Conservation (phyloP, 2,797 vertebrate species). For the Lates japonicus region DNA sequence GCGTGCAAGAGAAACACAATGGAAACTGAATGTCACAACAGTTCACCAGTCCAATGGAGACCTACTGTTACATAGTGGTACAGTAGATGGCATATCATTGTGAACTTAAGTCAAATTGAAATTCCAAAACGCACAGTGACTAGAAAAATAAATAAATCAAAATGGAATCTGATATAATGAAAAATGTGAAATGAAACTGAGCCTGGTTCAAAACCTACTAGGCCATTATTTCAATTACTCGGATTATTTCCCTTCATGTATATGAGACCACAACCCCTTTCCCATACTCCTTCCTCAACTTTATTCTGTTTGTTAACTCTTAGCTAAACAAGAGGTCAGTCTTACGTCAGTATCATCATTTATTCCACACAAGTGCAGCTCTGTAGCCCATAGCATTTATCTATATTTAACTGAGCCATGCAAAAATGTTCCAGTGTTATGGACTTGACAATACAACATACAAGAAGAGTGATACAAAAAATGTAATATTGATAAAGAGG, state of each 20-base stretch:
- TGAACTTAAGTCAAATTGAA: neutral
- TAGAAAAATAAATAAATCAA: neutral
- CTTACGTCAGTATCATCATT: neutral
- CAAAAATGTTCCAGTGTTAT: neutral
- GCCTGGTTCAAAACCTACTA: neutral
- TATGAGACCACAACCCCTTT: neutral
- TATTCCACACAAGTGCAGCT: no score
- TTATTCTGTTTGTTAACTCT: neutral
- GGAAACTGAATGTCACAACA: slow-evolving; percentile 39
- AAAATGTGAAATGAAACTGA: neutral
- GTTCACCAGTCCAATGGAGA: slow-evolving; percentile 11
- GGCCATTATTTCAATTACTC: slow-evolving; percentile 19
- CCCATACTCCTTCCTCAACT: neutral
- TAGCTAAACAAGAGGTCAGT: neutral
- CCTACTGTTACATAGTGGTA: neutral
- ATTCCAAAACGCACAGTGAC: neutral
- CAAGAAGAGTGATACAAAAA: neutral
- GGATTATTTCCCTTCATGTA: neutral
- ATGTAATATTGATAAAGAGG: neutral
- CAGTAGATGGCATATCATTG: neutral
- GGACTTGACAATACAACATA: neutral
- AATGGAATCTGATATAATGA: neutral
- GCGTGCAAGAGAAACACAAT: slow-evolving; percentile 13
- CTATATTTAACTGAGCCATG: no score
- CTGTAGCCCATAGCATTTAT: no score